phyloP scores from a whole-genome alignment of 2,113 vertebrate genomes.

The Gallinago jamesoni region DNA sequence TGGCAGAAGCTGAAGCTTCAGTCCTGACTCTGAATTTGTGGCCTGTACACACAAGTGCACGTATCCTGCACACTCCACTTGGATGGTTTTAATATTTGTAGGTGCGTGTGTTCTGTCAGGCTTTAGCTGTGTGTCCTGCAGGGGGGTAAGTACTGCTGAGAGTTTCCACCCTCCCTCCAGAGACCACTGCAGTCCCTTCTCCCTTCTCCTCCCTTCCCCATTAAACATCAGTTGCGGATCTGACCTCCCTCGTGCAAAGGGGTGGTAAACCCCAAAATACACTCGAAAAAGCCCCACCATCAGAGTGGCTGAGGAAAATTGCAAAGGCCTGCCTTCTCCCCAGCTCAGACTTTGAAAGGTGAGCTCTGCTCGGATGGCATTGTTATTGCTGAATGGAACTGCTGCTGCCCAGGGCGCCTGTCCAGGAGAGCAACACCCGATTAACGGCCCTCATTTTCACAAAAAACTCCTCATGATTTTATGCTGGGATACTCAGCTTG shows the following conservation, averaged over 20 bases:
- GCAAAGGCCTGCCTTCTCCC: not conserved
- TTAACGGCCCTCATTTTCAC: not conserved
- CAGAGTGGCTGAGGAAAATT: not conserved
- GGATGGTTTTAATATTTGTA: not conserved
- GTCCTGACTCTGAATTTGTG: not conserved
- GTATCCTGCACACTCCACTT: not conserved
- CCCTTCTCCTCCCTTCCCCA: no score
- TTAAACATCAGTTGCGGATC: not conserved
- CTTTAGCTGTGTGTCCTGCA: not conserved
- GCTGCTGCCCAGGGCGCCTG: not conserved
- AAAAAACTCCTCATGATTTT: not conserved
- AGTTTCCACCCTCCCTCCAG: not conserved
- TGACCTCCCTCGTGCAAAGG: not conserved
- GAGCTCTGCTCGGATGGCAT: not conserved
- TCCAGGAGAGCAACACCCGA: not conserved
- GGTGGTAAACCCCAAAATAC: not conserved
- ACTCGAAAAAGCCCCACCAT: fast-evolving
- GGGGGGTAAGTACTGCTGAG: fast-evolving
- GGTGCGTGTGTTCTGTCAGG: not conserved
- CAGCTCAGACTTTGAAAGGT: not conserved
- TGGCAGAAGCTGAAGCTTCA: not conserved
- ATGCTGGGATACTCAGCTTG: not conserved
- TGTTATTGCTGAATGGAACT: not conserved
- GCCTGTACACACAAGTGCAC: no score
- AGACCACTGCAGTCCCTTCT: not conserved